A percentile compares a stretch with the other conserved stretches of the same genome.
These are phyloP conservation scores for Glyphotaelius pellucidus DNA, from an alignment of 2,888 invertebrate species.

Conservation along the genomic window DNA sequence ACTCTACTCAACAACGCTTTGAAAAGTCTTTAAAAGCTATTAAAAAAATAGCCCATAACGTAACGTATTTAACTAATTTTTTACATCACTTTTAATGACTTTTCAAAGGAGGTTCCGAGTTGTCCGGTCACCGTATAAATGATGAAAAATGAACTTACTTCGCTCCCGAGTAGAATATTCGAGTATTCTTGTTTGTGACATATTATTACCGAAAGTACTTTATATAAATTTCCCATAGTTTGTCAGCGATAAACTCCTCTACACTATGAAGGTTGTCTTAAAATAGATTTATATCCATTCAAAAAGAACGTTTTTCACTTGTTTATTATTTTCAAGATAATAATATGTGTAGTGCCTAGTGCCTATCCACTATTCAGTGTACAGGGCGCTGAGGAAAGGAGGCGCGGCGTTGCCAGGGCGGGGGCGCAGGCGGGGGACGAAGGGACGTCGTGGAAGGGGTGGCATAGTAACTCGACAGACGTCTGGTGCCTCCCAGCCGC, in stretches of 20 bases:
- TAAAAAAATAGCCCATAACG: too few species aligned
- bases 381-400: not conserved
- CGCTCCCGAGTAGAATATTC: not conserved
- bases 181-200: not conserved
- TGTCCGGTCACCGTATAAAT: too few species aligned
- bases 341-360: not conserved
- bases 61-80: too few species aligned
- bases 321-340: not conserved
- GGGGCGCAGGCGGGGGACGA: not conserved
- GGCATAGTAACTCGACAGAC: conserved; percentile 53
- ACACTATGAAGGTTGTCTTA: not conserved
- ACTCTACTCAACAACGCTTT: too few species aligned
- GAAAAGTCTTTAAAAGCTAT: too few species aligned
- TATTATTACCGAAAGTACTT: not conserved
- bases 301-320: not conserved
- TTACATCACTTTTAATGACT: too few species aligned
- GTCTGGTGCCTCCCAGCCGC: conserved; percentile 46
- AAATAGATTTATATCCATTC: not conserved
- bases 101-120: too few species aligned
- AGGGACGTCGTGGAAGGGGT: conserved; percentile 21
- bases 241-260: not conserved
- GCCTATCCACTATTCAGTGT: not conserved
- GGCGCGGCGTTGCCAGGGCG: not conserved
- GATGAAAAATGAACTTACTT: not conserved
- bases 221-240: not conserved